A percentile compares a stretch with the other conserved stretches of the same genome.
These are phyloP conservation scores for Strigamia transsilvanica DNA, from an alignment of 2,888 invertebrate genomes.

Conservation along the genomic window DNA sequence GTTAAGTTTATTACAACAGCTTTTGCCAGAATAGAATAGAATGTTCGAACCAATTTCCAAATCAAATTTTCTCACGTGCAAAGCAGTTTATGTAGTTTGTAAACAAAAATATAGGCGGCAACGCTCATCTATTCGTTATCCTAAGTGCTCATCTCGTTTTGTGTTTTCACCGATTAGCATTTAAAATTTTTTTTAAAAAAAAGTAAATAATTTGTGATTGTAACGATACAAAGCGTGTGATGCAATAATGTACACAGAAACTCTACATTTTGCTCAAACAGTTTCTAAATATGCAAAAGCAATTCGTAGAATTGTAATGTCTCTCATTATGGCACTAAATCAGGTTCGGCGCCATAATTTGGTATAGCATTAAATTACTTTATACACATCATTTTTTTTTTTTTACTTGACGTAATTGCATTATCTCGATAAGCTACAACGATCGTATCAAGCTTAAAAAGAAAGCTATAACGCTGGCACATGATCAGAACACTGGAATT, in stretches of 20 bases:
- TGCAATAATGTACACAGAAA: constrained; percentile 13
- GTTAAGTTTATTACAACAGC: not conserved
- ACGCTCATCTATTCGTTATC: not conserved
- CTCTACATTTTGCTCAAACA: not conserved
- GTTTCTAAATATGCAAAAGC: not conserved
- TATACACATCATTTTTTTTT: constrained; percentile 22
- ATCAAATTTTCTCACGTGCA: not conserved
- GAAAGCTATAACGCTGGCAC: not conserved
- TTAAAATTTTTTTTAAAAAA: not conserved
- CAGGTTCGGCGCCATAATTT: constrained; percentile 12
- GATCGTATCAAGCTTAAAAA: constrained; percentile 30
- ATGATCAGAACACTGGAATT: constrained; percentile 37
- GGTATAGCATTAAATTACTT: constrained; percentile 48
- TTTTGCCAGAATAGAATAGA: not conserved
- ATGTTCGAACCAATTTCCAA: not conserved
- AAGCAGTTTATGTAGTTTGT: not conserved
- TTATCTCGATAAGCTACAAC: constrained; percentile 39
- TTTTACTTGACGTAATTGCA: constrained; percentile 32
- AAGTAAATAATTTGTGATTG: not conserved
- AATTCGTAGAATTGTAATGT: constrained; percentile 27
- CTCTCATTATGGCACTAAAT: constrained; percentile 27
- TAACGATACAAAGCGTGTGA: constrained; percentile 28
- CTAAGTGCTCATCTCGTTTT: not conserved
- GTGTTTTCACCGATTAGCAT: not conserved
- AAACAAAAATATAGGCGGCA: not conserved